Evolutionary conservation across 1,140 invertebrate species (phyloP), one percentile per base, ranked within the genome.

Genomic region (Diprion similis): DNA sequence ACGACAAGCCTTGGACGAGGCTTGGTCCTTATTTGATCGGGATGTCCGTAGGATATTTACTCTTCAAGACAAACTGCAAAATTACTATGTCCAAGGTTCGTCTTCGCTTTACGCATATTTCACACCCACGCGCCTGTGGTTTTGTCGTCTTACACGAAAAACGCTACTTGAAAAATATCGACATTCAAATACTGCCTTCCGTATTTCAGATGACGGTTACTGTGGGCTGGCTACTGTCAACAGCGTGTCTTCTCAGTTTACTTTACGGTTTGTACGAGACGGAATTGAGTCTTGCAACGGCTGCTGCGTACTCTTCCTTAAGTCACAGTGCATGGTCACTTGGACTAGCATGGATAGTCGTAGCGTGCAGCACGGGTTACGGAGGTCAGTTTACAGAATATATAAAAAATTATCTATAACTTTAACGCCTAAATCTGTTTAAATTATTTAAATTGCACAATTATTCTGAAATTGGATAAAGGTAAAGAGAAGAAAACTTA

Each of bases 361-460:
- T 97, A 73, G 96, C 95, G 1, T 98, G 96, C 81, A 94, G 95
- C 19, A 96, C 94, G 45, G 96, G 96, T 73, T 92, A 96, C 84
- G 95, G 95, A 88, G 95, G 95, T 94, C 86, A 79, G 71, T 67
- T 17, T 18, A 74, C 66, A 45, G 67, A 13, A 37, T 18, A 45
- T 71, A 73, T 19, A 1, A 45, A 48, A 47, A 73, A 59, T 70
- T 74, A 70, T 71, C 45, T 73, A n/a, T 17, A 68, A 19, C 69
- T 46, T 37, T 6, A 37, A 3, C 2, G 24, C 24, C 24, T 37
- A 6, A 37, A 37, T 37, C 24, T 15, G 37, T 24, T 17, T 10
- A 13, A 37, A 37, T 37, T 37, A 6, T 37, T 37, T 6, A 37
- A 37, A 37, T 37, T 71, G 6, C 70, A 18, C 66, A n/a, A 47